Conservation (phyloP, 2,113 vertebrate genomes). For the Falco punctatus region DNA sequence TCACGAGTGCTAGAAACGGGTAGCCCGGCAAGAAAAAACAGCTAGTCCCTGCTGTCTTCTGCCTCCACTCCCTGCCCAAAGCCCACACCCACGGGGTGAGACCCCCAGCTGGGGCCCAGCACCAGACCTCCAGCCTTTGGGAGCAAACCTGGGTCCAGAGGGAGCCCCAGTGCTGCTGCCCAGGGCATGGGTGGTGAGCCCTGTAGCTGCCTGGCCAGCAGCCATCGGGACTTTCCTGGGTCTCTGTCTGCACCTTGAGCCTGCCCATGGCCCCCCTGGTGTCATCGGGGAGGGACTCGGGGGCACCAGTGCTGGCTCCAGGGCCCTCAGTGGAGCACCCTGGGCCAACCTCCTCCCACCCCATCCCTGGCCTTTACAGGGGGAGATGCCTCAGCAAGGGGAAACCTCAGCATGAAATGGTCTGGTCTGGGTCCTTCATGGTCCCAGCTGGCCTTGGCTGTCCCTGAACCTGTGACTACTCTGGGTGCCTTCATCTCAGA, state of each 20-base stretch:
- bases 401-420: neutral
- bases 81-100: rapidly evolving
- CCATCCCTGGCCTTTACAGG: rapidly evolving
- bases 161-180: neutral
- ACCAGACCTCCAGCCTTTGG: neutral
- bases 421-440: neutral
- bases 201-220: rapidly evolving
- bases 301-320: neutral
- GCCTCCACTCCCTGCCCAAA: neutral
- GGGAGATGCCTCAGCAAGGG: neutral
- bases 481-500: neutral
- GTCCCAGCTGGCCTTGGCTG: neutral
- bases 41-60: neutral
- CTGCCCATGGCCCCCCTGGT: neutral
- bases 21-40: neutral
- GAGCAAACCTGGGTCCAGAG: rapidly evolving
- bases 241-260: neutral
- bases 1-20: neutral
- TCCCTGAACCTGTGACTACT: neutral
- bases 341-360: rapidly evolving
- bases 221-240: too few relatives aligned
- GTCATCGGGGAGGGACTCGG: neutral
- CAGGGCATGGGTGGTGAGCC: rapidly evolving
- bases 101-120: neutral
- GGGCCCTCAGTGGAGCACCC: neutral